A percentile compares a stretch with the other conserved stretches of the same genome.
phyloP scores from a whole-genome alignment of 2,797 vertebrate species.

The Microtus agrestis region DNA sequence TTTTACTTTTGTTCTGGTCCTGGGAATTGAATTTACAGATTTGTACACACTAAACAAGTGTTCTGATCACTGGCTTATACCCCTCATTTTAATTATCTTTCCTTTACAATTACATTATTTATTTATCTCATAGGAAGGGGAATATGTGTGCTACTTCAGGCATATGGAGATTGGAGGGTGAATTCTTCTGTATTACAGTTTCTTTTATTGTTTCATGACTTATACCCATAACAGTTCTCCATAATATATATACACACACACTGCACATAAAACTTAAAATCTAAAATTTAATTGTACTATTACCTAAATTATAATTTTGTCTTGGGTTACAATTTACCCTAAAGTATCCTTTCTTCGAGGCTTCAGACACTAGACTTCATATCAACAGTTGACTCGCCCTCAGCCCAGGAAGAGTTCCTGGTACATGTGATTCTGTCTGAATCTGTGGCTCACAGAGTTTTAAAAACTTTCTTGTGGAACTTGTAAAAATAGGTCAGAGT shows the following conservation, averaged over 20 bases:
- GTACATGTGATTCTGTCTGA: constrained; percentile 29
- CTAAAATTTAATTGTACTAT: constrained; percentile 38
- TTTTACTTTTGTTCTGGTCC: background rate
- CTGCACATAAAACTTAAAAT: background rate
- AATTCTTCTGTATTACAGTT: background rate
- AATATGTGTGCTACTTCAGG: background rate
- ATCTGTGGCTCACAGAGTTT: constrained; percentile 35
- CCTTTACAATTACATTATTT: background rate
- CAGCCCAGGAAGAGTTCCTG: background rate
- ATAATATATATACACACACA: background rate
- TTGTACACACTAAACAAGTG: background rate
- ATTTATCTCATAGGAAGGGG: background rate
- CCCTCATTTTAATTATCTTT: background rate
- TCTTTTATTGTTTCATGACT: background rate
- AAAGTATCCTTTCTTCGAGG: background rate
- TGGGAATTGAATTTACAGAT: background rate
- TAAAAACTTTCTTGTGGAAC: constrained; percentile 74
- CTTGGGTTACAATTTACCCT: background rate
- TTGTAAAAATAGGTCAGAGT: constrained; percentile 76
- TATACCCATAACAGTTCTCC: no score
- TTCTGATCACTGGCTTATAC: background rate
- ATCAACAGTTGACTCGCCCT: background rate
- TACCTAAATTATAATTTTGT: constrained; percentile 34
- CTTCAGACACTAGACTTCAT: constrained; percentile 37
- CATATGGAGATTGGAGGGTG: background rate